phyloP scores from a whole-genome alignment of 1,140 invertebrate species.

The Anoplolepis gracilipes region DNA sequence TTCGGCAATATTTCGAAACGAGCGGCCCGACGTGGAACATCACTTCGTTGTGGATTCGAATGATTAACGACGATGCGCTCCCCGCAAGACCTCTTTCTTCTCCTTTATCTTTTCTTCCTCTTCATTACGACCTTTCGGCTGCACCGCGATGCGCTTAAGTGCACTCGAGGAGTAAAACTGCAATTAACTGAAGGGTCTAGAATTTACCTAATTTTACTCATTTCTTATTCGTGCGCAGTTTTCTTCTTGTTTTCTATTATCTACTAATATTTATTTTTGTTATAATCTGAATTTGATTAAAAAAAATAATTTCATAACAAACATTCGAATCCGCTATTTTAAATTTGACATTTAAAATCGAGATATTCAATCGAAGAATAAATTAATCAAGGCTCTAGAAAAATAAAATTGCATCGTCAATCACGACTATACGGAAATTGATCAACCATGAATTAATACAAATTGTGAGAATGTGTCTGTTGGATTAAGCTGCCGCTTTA shows the following conservation, averaged over 20 bases:
- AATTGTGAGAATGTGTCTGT: conserved; percentile 15
- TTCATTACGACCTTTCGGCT: conserved; percentile 40
- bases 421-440: conserved; percentile 1
- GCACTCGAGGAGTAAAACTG: conserved; percentile 8
- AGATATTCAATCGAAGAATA: not conserved
- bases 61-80: conserved; percentile 45
- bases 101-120: not conserved
- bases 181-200: conserved; percentile 1
- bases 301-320: conserved; percentile 21
- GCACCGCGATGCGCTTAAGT: conserved; percentile 21
- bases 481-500: conserved; percentile 26
- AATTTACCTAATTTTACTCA: not conserved
- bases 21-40: conserved; percentile 33
- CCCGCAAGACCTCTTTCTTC: not conserved
- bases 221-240: not conserved
- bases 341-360: not conserved
- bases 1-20: conserved; percentile 69
- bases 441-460: conserved; percentile 18
- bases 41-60: conserved; percentile 35
- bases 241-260: not conserved
- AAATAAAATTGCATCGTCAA: conserved; percentile 24
- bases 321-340: not conserved
- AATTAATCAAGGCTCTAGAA: not conserved
- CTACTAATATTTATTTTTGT: not conserved
- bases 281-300: not conserved